Base-by-base conservation (phyloP, 2,888 invertebrate species). In the Lasioglossum oenotherae region DNA sequence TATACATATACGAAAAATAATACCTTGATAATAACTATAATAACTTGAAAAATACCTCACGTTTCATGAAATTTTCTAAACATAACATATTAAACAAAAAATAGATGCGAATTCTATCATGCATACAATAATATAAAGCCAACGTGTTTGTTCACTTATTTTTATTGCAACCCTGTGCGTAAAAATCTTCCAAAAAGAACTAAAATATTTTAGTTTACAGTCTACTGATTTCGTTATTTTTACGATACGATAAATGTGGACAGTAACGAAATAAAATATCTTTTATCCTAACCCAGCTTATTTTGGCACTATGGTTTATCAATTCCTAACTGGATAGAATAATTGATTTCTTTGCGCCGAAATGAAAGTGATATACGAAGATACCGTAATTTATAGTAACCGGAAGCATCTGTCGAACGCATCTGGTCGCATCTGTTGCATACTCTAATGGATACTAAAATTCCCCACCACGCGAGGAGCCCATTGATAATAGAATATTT, bases 401-500 rank as follows among this genome's bases (percentile, higher is more conserved):
- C 74, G 74, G 41, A 74, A 74, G 41, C 57, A n/a, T 41, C n/a
- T 41, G 74, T 74, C 57, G 74, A 67, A 31, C 27, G 23, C n/a
- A 31, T 35, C 35, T 23, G 31, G 57, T 16, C 57, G 44, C n/a
- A 71, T 69, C 74, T 73, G 35, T 80, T 46, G 46, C 19, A 27
- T 46, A 46, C n/a, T 74, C 60, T 82, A 78, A 78, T 71, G 41
- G 64, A 84, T 49, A 67, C 41, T 31, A n/a, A 75, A 82, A 78
- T 64, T 6, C 64, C 23, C 19, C 53, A 44, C 35, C n/a, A 57
- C 31, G 44, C 38, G 16, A 31, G 31, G 69, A 74, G 31, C 19
- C 74, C 64, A 27, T 44, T 38, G 72, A 78, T 81, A 86, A 86
- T 75, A 76, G 78, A 85, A 86, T 85, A 85, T 81, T 85, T 86